Base-by-base conservation (phyloP, 1,140 invertebrate genomes). In the Holcopasites calliopsidis region DNA sequence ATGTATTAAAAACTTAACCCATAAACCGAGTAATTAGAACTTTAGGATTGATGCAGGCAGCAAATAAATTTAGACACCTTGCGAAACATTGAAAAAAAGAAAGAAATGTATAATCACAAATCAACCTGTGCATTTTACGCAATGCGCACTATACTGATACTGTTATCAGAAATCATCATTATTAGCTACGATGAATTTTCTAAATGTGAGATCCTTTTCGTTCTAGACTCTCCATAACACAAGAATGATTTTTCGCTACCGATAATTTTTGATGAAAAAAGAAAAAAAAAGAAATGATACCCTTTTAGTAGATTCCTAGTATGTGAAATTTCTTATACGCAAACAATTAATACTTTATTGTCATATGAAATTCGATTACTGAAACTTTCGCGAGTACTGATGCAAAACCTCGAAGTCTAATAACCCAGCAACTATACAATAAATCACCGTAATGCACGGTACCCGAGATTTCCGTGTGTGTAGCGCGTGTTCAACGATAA, bases 321-420 rank as follows among this genome's bases (percentile, higher is more conserved):
- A 66, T 75, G 52, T 68, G 58, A 66, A 75, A 58, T 69, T 75
- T 69, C 42, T 69, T 42, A 69, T 66, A 75, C 31, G 72, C 54
- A 75, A 75, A 75, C 33, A 49, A 69, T 69, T 57, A 69, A 69
- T 75, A 50, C 72, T 58, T 75, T 75, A 75, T 69, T 69, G 72
- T 75, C 72, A 49, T 58, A 69, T 75, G 52, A 69, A 75, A 58
- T 75, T 75, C 64, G 54, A 69, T 69, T 75, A 75, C 72, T 58
- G 49, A 75, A 75, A 68, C 40, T 50, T 49, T 64, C 69, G 18
- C 40, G 57, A 75, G 72, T 64, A 75, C 33, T 35, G 38, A 75
- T 68, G 69, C 23, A 68, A 69, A 69, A 21, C 3, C 44, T 52
- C 18, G 42, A 18, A 69, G 38, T 38, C 26, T 23, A 69, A 31